These are phyloP conservation scores for Enteromius fasciolatus DNA, from an alignment of 2,797 vertebrate species.

Conservation along the genomic window DNA sequence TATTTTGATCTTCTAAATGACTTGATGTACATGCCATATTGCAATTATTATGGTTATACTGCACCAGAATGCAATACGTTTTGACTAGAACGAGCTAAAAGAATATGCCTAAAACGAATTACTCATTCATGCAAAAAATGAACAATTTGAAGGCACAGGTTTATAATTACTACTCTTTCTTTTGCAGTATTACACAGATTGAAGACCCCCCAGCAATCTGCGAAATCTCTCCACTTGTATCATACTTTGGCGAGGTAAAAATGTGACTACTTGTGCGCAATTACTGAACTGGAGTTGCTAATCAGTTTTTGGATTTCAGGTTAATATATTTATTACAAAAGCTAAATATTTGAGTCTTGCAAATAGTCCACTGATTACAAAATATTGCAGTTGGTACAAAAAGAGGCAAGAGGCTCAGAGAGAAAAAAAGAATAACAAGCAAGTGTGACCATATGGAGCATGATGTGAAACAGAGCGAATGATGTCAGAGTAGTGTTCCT, in stretches of 20 bases:
- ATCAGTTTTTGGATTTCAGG: background rate
- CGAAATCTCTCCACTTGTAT: conserved; percentile 94
- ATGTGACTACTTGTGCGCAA: background rate
- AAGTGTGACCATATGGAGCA: conserved; percentile 23
- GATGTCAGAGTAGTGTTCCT: conserved; percentile 6
- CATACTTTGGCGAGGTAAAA: conserved; percentile 94
- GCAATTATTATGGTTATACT: background rate
- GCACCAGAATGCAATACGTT: background rate
- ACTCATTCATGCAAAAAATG: background rate
- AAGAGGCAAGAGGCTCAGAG: background rate
- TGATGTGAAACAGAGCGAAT: conserved; percentile 31
- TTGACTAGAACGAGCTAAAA: background rate
- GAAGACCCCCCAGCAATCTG: conserved; percentile 76
- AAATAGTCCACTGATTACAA: background rate
- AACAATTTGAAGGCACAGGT: conserved; percentile 4
- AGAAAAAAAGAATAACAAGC: background rate
- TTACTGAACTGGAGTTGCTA: background rate
- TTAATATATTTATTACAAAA: background rate
- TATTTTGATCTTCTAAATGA: background rate
- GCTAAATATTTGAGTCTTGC: background rate
- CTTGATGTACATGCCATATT: background rate
- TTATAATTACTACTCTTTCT: background rate
- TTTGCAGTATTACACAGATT: conserved; percentile 66
- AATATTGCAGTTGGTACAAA: background rate
- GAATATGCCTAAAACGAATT: conserved; percentile 5